These are phyloP conservation scores for Euzophera pinguis DNA, from an alignment of 2,888 invertebrate genomes.

Conservation along the genomic window DNA sequence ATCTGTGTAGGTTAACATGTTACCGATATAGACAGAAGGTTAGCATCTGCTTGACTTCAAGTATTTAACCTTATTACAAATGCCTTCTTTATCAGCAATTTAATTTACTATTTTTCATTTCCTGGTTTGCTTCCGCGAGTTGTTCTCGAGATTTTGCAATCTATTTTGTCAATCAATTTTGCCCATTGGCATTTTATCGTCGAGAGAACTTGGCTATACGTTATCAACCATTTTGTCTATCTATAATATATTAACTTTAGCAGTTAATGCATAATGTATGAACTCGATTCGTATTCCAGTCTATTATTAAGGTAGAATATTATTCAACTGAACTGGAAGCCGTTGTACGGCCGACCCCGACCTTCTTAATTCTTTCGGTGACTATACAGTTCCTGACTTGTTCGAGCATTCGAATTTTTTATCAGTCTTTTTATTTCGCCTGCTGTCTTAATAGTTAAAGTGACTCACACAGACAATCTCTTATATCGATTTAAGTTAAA, in stretches of 20 bases:
- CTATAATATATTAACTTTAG: no score
- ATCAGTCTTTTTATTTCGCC: slow-evolving; percentile 30
- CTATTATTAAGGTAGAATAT: slow-evolving; percentile 8
- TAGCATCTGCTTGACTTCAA: slow-evolving; percentile 44
- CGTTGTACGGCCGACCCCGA: slow-evolving; percentile 64
- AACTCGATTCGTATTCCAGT: slow-evolving; percentile 17
- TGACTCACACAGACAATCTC: slow-evolving; percentile 58
- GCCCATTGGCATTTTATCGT: neutral
- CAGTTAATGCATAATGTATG: neutral
- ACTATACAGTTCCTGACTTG: slow-evolving; percentile 52
- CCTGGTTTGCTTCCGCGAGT: slow-evolving; percentile 27
- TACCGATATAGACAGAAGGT: slow-evolving; percentile 57
- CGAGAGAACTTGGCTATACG: neutral
- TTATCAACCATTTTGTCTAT: neutral
- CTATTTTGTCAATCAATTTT: neutral
- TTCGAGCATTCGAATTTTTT: slow-evolving; percentile 44
- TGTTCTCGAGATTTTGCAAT: neutral
- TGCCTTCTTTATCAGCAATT: slow-evolving; percentile 23
- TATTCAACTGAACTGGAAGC: slow-evolving; percentile 46
- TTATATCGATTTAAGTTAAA: slow-evolving; percentile 42
- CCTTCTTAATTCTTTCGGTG: slow-evolving; percentile 61
- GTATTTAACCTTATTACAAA: slow-evolving; percentile 23
- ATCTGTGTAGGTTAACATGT: slow-evolving; percentile 49
- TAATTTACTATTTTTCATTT: slow-evolving; percentile 32
- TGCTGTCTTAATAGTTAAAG: slow-evolving; percentile 28